Evolutionary conservation across 2,113 vertebrate genomes (phyloP).

Genomic region (Ginglymostoma cirratum): DNA sequence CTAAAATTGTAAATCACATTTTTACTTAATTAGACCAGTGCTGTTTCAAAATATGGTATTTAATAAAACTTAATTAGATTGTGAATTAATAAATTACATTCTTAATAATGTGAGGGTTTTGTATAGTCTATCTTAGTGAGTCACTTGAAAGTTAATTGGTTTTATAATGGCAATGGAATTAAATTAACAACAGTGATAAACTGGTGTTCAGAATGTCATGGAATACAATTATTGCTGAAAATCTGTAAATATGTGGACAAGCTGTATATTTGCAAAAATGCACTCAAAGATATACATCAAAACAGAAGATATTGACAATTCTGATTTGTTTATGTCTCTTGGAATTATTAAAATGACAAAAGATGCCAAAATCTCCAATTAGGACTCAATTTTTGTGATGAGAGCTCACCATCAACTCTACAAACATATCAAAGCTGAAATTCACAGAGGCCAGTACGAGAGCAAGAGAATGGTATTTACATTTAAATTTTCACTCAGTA

Average conservation of each 20-base stretch:
- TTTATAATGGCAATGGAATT: background rate
- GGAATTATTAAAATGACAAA: slow-evolving; percentile 16
- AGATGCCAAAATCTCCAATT: background rate
- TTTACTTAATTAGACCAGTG: background rate
- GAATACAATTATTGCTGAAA: slow-evolving; percentile 1
- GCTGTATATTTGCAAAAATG: background rate
- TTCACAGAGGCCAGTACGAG: background rate
- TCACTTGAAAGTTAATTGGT: slow-evolving; percentile 25
- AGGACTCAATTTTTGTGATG: background rate
- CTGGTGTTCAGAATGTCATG: background rate
- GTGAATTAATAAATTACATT: slow-evolving; percentile 27
- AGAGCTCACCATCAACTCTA: background rate
- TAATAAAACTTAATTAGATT: slow-evolving; percentile 20
- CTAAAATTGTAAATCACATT: background rate
- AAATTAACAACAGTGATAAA: slow-evolving; percentile 3
- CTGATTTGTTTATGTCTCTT: background rate
- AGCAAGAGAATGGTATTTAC: background rate
- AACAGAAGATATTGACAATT: background rate
- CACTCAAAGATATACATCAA: too few relatives aligned
- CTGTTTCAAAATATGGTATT: background rate
- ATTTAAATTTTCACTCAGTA: background rate
- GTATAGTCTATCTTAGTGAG: background rate
- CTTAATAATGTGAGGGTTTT: slow-evolving; percentile 5
- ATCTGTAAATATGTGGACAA: background rate
- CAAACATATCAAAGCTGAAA: background rate